These are phyloP conservation scores for Salminus brasiliensis DNA, from an alignment of 2,113 vertebrate species.

Conservation along the genomic window DNA sequence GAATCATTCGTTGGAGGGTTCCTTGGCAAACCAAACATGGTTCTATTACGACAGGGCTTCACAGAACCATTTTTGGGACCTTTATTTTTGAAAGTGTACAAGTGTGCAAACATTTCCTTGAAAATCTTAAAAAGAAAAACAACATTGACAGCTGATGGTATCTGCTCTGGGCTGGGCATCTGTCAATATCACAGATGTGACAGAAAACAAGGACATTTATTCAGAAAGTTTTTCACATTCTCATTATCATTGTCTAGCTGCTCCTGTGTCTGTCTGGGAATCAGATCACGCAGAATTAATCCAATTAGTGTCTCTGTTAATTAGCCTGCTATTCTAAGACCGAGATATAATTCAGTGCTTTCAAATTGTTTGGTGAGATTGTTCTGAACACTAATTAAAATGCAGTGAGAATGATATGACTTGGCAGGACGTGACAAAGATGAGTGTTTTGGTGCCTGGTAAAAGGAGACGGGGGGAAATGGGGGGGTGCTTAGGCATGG, in stretches of 20 bases:
- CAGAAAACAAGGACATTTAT: constrained; percentile 23
- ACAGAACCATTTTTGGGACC: not conserved
- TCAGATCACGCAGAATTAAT: constrained; percentile 53
- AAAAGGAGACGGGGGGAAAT: not conserved
- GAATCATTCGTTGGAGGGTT: not conserved
- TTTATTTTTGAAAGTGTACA: not conserved
- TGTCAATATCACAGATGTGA: constrained; percentile 1
- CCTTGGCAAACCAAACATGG: no score
- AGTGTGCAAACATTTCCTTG: constrained; percentile 22
- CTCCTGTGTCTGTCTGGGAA: constrained; percentile 41
- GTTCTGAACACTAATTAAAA: constrained; percentile 56
- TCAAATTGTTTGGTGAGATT: constrained; percentile 52
- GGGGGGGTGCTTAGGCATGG: not conserved
- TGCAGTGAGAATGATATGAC: constrained; percentile 50
- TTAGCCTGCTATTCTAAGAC: constrained; percentile 54
- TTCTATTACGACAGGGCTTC: not conserved
- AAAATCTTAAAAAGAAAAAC: not conserved
- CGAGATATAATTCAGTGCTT: constrained; percentile 51
- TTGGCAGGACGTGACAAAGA: constrained; percentile 47
- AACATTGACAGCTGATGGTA: not conserved
- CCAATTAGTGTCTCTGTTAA: constrained; percentile 56
- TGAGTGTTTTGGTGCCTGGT: constrained; percentile 24
- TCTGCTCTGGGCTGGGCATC: not conserved
- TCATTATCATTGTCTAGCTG: constrained; percentile 43
- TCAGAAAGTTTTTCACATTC: constrained; percentile 27